phyloP scores from a whole-genome alignment of 2,113 vertebrate genomes.

The Echinops telfairi region DNA sequence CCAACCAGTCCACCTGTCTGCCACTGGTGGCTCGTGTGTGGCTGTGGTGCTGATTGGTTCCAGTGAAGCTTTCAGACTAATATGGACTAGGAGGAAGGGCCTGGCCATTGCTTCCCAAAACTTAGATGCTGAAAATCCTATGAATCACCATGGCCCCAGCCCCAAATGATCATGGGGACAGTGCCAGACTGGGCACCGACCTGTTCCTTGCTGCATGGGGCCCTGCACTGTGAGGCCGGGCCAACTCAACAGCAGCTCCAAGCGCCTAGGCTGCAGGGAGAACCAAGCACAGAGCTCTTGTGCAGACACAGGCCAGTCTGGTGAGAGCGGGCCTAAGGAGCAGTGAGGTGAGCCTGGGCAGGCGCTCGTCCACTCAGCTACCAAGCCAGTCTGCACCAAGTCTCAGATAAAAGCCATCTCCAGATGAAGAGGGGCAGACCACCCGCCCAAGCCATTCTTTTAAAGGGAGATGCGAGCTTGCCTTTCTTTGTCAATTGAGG shows the following conservation, averaged over 20 bases:
- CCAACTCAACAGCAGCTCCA: neutral
- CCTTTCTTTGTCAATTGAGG: neutral
- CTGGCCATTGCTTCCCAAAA: neutral
- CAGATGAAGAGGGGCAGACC: neutral
- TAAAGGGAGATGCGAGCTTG: neutral
- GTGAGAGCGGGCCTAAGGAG: neutral
- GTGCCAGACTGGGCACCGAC: neutral
- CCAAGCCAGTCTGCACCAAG: neutral
- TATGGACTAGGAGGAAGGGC: neutral
- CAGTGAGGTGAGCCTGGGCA: fast-evolving
- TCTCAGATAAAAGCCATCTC: constrained; percentile 27
- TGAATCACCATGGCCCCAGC: neutral
- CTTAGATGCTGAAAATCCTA: neutral
- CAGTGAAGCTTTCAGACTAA: too few species aligned
- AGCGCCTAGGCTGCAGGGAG: neutral
- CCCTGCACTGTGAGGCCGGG: neutral
- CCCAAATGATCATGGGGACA: neutral
- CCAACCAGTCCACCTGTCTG: neutral
- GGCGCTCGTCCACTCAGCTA: neutral
- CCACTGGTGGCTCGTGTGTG: neutral
- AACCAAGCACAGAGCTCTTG: too few species aligned
- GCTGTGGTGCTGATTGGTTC: neutral
- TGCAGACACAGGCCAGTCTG: neutral
- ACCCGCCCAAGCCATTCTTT: neutral
- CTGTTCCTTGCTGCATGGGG: neutral